A percentile compares a stretch with the other conserved stretches of the same genome.
Conservation (phyloP, 2,797 vertebrate genomes). For the Rhyacichthys aspro region DNA sequence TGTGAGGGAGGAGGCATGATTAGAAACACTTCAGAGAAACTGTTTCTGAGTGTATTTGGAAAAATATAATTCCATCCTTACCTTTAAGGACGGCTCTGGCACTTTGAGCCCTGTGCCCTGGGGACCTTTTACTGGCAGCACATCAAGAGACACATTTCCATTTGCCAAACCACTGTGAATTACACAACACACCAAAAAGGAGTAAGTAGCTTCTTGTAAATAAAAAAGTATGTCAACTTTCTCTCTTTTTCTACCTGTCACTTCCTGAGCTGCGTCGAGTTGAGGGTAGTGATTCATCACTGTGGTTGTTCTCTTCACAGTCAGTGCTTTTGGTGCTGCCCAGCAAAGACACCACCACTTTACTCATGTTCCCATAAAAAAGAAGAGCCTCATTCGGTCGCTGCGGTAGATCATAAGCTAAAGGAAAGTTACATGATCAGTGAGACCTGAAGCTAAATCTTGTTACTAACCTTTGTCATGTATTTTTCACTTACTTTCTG, state of each 20-base stretch:
- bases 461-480: neutral
- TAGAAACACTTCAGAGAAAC: conserved; percentile 6
- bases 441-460: conserved; percentile 11
- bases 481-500: conserved; percentile 82
- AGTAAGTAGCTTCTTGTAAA: neutral
- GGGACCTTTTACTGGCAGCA: conserved; percentile 95
- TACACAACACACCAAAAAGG: conserved; percentile 23
- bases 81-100: conserved; percentile 64
- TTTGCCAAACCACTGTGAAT: conserved; percentile 70
- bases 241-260: conserved; percentile 74
- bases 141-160: conserved; percentile 86
- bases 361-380: conserved; percentile 90
- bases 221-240: too few relatives aligned
- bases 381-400: conserved; percentile 86
- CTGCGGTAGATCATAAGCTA: conserved; percentile 89
- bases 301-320: conserved; percentile 59
- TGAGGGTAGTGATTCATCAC: conserved; percentile 60
- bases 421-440: neutral
- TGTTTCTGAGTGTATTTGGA: neutral
- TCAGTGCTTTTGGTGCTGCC: conserved; percentile 67
- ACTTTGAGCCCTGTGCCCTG: conserved; percentile 79
- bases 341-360: conserved; percentile 84
- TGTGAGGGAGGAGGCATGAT: conserved; percentile 12
- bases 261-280: conserved; percentile 45
- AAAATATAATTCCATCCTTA: conserved; percentile 13